Evolutionary conservation across 2,113 vertebrate species (phyloP).

Genomic region (Rhegmatorhina hoffmannsi): DNA sequence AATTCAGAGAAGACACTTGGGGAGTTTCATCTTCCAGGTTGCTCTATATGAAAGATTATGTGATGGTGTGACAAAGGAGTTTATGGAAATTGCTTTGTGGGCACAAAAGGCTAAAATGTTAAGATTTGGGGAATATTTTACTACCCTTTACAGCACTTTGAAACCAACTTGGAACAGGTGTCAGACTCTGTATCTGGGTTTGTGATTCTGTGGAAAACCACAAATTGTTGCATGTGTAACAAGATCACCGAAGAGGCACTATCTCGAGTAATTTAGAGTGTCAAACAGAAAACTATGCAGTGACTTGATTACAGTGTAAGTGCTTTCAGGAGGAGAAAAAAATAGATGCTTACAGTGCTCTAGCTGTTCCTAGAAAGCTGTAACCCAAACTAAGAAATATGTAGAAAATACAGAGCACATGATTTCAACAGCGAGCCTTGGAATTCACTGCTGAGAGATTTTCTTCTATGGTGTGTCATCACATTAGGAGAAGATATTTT

Average conservation of each 20-base stretch:
- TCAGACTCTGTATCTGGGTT: not conserved
- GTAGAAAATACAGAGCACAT: not conserved
- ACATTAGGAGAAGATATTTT: not conserved
- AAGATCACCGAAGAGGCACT: not conserved
- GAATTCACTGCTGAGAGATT: not conserved
- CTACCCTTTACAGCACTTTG: not conserved
- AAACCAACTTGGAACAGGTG: not conserved
- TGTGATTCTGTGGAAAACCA: not conserved
- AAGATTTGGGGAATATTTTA: not conserved
- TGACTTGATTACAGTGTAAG: not conserved
- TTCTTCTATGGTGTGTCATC: not conserved
- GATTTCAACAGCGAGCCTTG: not conserved
- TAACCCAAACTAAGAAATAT: not conserved
- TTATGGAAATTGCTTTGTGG: not conserved
- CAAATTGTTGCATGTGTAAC: not conserved
- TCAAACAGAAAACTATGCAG: not conserved
- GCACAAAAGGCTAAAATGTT: not conserved
- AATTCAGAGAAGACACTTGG: not conserved
- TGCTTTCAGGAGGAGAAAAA: not conserved
- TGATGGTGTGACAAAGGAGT: not conserved
- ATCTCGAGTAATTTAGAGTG: not conserved
- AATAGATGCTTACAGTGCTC: not conserved
- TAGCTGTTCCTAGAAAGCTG: not conserved
- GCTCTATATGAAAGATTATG: accelerated
- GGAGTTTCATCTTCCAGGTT: not conserved